phyloP scores from a whole-genome alignment of 2,113 vertebrate species.

The Alces alces region DNA sequence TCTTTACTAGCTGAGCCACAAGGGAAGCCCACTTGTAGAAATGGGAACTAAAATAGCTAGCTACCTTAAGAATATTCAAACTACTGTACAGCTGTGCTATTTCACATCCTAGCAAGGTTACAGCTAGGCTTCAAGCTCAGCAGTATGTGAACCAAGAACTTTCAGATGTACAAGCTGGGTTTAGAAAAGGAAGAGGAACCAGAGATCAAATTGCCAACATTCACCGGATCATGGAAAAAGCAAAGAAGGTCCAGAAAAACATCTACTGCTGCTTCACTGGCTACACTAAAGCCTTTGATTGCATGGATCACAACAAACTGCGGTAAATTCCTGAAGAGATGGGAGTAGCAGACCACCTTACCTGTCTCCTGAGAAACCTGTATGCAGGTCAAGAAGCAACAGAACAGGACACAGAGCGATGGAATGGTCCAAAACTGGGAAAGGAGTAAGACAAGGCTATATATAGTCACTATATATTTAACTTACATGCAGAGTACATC shows the following conservation, averaged over 20 bases:
- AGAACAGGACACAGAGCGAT: not conserved
- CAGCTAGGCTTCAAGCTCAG: not conserved
- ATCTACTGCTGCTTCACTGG: not conserved
- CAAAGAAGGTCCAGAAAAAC: not conserved
- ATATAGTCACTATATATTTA: not conserved
- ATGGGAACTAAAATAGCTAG: not conserved
- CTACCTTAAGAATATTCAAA: not conserved
- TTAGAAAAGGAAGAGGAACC: not conserved
- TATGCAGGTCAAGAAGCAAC: not conserved
- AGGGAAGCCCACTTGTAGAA: not conserved
- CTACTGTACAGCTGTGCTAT: not conserved
- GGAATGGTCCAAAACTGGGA: not conserved
- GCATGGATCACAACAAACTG: not conserved
- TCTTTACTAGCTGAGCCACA: not conserved
- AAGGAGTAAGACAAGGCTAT: not conserved
- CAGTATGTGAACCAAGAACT: not conserved
- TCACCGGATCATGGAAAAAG: not conserved
- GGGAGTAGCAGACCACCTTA: not conserved
- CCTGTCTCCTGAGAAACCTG: not conserved
- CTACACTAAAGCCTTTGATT: not conserved
- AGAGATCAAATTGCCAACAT: not conserved
- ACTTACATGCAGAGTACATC: not conserved
- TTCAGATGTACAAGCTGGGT: not conserved
- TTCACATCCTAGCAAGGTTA: not conserved
- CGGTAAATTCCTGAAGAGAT: not conserved